Evolutionary conservation across 2,113 vertebrate species (phyloP).

Genomic region (Nerophis ophidion): DNA sequence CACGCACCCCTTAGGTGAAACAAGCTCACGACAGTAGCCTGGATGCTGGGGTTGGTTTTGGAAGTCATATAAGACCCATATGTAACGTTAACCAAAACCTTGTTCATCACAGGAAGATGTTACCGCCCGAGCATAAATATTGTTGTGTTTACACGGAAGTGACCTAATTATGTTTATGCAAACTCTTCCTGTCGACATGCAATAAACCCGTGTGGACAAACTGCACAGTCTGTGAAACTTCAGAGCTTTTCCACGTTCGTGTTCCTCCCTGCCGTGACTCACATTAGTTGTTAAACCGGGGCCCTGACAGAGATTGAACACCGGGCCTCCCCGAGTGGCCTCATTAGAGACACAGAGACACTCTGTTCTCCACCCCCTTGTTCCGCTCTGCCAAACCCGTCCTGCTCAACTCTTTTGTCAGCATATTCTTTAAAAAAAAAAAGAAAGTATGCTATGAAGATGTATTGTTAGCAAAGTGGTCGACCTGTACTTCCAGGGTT

Average conservation of each 20-base stretch:
- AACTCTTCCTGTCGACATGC: too few relatives aligned
- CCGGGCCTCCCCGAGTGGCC: conserved; percentile 32
- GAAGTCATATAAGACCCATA: too few relatives aligned
- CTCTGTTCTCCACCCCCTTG: conserved; percentile 19
- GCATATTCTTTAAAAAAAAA: neutral
- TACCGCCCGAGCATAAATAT: too few relatives aligned
- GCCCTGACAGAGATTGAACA: conserved; percentile 23
- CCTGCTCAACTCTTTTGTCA: conserved; percentile 4
- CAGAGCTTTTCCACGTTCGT: neutral
- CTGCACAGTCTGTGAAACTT: neutral
- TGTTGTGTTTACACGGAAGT: too few relatives aligned
- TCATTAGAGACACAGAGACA: conserved; percentile 40
- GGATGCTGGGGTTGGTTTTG: too few relatives aligned
- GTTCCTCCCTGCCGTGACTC: conserved; percentile 19
- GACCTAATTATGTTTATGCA: too few relatives aligned
- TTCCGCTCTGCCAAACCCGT: conserved; percentile 10
- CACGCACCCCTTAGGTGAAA: too few relatives aligned
- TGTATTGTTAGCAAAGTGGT: neutral
- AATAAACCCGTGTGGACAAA: too few relatives aligned
- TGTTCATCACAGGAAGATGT: too few relatives aligned
- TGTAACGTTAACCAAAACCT: too few relatives aligned
- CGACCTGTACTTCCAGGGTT: too few relatives aligned
- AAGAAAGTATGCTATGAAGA: neutral
- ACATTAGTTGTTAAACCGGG: conserved; percentile 34
- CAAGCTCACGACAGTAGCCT: too few relatives aligned